Conservation (phyloP, 2,888 invertebrate genomes). For the Nymphalis c-album region DNA sequence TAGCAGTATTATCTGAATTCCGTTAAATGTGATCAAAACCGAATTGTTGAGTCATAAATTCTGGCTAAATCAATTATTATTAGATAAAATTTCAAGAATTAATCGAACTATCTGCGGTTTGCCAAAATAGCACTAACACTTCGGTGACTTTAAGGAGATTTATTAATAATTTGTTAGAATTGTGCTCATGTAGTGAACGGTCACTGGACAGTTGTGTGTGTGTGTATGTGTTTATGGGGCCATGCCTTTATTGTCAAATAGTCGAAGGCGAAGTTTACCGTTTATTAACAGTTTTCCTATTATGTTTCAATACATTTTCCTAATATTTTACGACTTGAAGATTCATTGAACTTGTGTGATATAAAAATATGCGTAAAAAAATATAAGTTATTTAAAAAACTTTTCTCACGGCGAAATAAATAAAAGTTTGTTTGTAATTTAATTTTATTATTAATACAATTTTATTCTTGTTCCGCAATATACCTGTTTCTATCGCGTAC, state of each 20-base stretch:
- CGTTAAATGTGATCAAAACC: neutral
- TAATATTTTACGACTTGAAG: neutral
- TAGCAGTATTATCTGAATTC: neutral
- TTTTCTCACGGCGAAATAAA: too few species aligned
- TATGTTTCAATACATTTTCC: too few species aligned
- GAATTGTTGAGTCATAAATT: neutral
- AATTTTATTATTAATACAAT: too few species aligned
- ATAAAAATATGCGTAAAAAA: too few species aligned
- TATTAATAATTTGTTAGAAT: conserved; percentile 13
- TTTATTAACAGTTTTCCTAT: neutral
- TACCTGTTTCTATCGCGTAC: too few species aligned
- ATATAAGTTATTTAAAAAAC: too few species aligned
- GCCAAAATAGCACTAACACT: neutral
- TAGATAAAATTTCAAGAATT: neutral
- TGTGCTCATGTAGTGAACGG: neutral
- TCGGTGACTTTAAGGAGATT: neutral
- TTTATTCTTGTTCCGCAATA: too few species aligned
- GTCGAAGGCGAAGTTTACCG: neutral
- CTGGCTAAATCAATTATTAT: neutral
- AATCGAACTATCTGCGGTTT: neutral
- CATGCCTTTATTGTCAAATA: too few species aligned
- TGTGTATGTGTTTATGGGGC: neutral
- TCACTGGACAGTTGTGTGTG: neutral
- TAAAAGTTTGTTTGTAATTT: too few species aligned
- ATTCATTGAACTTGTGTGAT: neutral